Evolutionary conservation across 2,797 vertebrate species (phyloP).

Genomic region (Pangasius sanitwongsei): DNA sequence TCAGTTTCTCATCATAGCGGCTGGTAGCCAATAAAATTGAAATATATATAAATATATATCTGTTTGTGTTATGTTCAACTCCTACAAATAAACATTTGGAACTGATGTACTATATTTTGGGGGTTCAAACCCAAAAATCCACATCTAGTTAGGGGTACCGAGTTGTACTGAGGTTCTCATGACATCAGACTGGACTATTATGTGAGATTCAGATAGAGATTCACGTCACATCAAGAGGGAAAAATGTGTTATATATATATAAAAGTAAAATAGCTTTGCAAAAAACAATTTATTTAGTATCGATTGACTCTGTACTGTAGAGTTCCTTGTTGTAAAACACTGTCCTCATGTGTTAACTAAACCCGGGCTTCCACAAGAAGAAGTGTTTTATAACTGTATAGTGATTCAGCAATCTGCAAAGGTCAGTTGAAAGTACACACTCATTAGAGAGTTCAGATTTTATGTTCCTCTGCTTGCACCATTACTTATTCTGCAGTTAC

Average conservation of each 20-base stretch:
- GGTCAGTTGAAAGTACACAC: constrained; percentile 42
- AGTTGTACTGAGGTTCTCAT: neutral
- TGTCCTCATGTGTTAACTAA: constrained; percentile 15
- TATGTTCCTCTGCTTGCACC: constrained; percentile 10
- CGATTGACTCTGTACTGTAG: neutral
- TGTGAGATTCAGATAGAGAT: neutral
- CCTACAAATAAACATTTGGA: neutral
- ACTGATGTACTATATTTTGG: neutral
- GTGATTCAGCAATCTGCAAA: constrained; percentile 37
- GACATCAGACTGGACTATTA: neutral
- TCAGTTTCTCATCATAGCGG: neutral
- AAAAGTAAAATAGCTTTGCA: too few species aligned
- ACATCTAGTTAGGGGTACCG: too few species aligned
- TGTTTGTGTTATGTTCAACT: neutral
- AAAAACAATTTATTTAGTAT: too few species aligned
- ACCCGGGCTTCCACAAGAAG: constrained; percentile 15
- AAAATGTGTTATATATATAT: neutral
- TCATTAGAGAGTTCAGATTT: constrained; percentile 40
- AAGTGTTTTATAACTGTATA: constrained; percentile 39
- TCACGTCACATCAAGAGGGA: neutral
- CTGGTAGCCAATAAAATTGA: neutral
- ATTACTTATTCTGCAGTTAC: neutral
- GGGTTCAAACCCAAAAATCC: neutral
- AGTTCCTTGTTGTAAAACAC: constrained; percentile 20
- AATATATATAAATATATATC: neutral